Percentiles rank a stretch among this genome's conserved stretches.
phyloP scores from a whole-genome alignment of 2,113 vertebrate genomes.

The Podarcis muralis region DNA sequence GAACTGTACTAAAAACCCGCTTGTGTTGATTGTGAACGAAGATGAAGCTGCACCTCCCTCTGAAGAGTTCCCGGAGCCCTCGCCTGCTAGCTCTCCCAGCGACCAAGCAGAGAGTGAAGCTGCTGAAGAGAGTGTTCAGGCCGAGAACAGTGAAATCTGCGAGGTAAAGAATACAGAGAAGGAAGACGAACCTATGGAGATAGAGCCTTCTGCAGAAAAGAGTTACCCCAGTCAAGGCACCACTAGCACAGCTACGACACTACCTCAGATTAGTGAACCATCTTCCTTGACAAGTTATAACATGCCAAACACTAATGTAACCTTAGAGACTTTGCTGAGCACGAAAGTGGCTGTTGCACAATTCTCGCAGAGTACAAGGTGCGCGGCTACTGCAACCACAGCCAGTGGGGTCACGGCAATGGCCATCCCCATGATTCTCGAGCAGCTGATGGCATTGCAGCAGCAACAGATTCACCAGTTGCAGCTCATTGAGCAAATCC shows the following conservation, averaged over 20 bases:
- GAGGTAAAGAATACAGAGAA: slow-evolving; percentile 80
- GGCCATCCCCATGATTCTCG: slow-evolving; percentile 96
- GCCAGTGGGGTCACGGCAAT: slow-evolving; percentile 81
- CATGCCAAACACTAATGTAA: slow-evolving; percentile 98
- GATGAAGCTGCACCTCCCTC: slow-evolving; percentile 86
- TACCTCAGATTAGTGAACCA: slow-evolving; percentile 85
- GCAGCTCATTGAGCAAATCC: slow-evolving; percentile 98
- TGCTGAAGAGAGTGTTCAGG: slow-evolving; percentile 81
- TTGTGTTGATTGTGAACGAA: slow-evolving; percentile 93
- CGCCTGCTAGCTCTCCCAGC: slow-evolving; percentile 88
- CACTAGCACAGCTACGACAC: slow-evolving; percentile 80
- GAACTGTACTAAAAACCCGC: slow-evolving; percentile 92
- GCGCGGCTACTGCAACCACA: slow-evolving; percentile 63
- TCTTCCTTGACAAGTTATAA: slow-evolving; percentile 80
- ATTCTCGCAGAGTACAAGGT: slow-evolving; percentile 89
- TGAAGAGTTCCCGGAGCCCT: slow-evolving; percentile 86
- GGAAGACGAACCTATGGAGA: slow-evolving; percentile 94
- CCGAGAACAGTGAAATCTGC: slow-evolving; percentile 80
- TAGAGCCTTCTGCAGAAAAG: slow-evolving; percentile 85
- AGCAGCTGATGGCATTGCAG: slow-evolving; percentile 96
- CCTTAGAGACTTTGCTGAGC: slow-evolving; percentile 94
- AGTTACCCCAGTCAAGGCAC: slow-evolving; percentile 78
- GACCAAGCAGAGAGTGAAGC: slow-evolving; percentile 91
- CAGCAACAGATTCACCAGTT: slow-evolving; percentile 98
- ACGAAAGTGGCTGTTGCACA: slow-evolving; percentile 97